A percentile compares a stretch with the other conserved stretches of the same genome.
phyloP scores from a whole-genome alignment of 2,797 vertebrate genomes.

The Leptodactylus fallax region DNA sequence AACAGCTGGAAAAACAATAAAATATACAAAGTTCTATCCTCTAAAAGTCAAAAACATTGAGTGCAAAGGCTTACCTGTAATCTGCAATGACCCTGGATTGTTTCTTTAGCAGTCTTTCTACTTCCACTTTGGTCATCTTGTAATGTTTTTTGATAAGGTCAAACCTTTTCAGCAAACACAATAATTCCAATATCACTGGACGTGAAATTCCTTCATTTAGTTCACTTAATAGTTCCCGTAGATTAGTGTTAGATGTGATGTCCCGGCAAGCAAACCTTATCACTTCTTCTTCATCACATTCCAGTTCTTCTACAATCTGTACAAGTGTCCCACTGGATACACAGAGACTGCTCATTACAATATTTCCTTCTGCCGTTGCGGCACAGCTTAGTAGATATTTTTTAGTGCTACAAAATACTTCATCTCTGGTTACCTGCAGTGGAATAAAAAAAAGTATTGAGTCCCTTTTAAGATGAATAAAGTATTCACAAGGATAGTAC shows the following conservation, averaged over 20 bases:
- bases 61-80: slow-evolving; percentile 81
- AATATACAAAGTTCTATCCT: too few relatives aligned
- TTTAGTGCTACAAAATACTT: neutral
- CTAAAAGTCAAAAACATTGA: neutral
- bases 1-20: too few relatives aligned
- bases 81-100: slow-evolving; percentile 73
- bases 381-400: neutral
- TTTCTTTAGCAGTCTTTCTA: slow-evolving; percentile 74
- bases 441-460: neutral
- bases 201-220: slow-evolving; percentile 69
- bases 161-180: slow-evolving; percentile 81
- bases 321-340: slow-evolving; percentile 75
- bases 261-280: slow-evolving; percentile 83
- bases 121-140: slow-evolving; percentile 71
- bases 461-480: too few relatives aligned
- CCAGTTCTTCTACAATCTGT: slow-evolving; percentile 80
- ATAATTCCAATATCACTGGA: slow-evolving; percentile 76
- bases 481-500: too few relatives aligned
- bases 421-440: slow-evolving; percentile 11
- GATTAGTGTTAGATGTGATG: slow-evolving; percentile 67
- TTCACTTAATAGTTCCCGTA: slow-evolving; percentile 75
- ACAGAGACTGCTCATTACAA: slow-evolving; percentile 67
- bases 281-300: slow-evolving; percentile 77
- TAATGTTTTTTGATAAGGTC: slow-evolving; percentile 83
- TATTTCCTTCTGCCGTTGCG: neutral